phyloP scores from a whole-genome alignment of 1,140 invertebrate genomes.

The Onthophagus taurus region DNA sequence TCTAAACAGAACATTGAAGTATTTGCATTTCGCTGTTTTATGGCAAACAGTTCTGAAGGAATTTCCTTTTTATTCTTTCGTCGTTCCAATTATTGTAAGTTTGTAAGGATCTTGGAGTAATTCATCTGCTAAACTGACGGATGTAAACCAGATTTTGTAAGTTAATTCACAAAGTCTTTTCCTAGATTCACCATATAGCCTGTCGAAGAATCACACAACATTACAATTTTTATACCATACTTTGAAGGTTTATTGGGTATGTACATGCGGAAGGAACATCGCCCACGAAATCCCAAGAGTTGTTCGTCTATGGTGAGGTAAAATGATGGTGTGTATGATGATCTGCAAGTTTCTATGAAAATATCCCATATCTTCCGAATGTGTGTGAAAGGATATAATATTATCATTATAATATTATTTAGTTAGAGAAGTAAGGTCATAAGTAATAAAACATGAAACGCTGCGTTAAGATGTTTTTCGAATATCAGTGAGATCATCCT shows the following conservation, averaged over 20 bases:
- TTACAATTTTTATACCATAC: too few relatives aligned
- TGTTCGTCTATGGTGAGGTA: not conserved
- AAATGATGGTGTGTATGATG: not conserved
- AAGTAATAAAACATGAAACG: too few relatives aligned
- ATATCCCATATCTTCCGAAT: too few relatives aligned
- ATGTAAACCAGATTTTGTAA: not conserved
- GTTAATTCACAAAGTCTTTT: too few relatives aligned
- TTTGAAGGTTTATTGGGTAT: conserved; percentile 1
- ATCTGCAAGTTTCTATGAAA: too few relatives aligned
- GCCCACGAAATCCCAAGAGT: conserved; percentile 1
- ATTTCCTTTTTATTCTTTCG: conserved; percentile 2
- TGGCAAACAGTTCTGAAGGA: not conserved
- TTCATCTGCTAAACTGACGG: too few relatives aligned
- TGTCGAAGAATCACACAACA: conserved; percentile 1
- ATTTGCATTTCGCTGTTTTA: not conserved
- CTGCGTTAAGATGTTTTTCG: too few relatives aligned
- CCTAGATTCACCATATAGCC: not conserved
- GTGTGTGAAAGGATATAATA: too few relatives aligned
- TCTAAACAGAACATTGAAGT: not conserved
- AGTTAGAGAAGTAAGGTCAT: too few relatives aligned
- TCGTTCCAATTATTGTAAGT: not conserved
- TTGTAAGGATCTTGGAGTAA: not conserved
- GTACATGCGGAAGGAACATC: too few relatives aligned
- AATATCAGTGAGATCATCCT: too few relatives aligned
- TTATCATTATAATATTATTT: too few relatives aligned